Evolutionary conservation across 2,888 invertebrate species (phyloP), one percentile per base, ranked within the genome.

Genomic region (Branchellion lobata): DNA sequence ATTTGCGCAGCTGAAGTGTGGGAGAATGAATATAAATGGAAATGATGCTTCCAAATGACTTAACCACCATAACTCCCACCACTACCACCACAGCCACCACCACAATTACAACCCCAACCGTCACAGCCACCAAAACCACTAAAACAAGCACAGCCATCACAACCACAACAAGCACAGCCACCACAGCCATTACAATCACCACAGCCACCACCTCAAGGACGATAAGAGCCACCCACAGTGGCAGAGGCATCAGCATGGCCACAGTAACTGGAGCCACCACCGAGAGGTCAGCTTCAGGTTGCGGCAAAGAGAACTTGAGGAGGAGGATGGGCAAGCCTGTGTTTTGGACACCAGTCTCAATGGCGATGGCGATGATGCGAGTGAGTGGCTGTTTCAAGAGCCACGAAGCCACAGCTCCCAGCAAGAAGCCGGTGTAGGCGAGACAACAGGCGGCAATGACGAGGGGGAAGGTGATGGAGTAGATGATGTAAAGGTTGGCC

Each of bases 291-390:
- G 93, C 93, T 82, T 92, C 92, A 0, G 96, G 96, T 85, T 94
- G 93, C 0, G 91, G 91, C 80, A 96, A 89, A 1, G 93, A 91
- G 85, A 94, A 92, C 80, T 93, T 89, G 78, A 96, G 88, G 84
- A 96, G 89, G 87, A 96, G 94, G 84, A 96, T 95, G 0, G 95
- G 91, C 82, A 96, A 92, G 68, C 95, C 95, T 0, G 95, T 95
- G 88, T 96, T 96, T 88, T 96, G 95, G 78, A 96, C 92, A 76
- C 96, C 87, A 0, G 88, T 88, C 82, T 96, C 96, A 74, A 96
- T 92, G 73, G 94, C 92, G 84, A 96, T 95, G 3, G 96, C 94
- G 79, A 85, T 85, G 1, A 86, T 81, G 3, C 84, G 82, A 47
- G 81, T 80, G 84, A 84, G 84, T 2, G 84, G 83, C 80, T 85